phyloP scores from a whole-genome alignment of 2,888 invertebrate species.

The Pantelozetes paolii region DNA sequence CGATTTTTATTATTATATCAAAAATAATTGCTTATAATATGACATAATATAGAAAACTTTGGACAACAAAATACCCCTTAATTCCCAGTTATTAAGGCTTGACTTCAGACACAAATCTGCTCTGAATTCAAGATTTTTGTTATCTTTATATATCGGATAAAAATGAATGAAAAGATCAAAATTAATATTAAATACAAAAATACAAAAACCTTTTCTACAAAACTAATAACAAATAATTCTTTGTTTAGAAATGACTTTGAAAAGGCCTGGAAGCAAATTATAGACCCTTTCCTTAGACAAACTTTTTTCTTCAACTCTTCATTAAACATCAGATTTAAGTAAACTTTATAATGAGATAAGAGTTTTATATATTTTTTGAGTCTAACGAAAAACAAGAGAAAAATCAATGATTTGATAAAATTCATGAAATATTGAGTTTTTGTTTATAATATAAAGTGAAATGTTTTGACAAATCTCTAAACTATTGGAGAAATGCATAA shows the following conservation, averaged over 20 bases:
- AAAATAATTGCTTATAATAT: not conserved
- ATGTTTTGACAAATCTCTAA: not conserved
- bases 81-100: not conserved
- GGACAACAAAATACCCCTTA: not conserved
- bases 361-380: not conserved
- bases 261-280: constrained; percentile 12
- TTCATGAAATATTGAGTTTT: not conserved
- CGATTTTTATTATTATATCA: constrained; percentile 7
- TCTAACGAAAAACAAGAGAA: not conserved
- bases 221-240: too few species aligned
- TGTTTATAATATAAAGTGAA: not conserved
- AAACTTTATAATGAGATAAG: not conserved
- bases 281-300: not conserved
- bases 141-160: too few species aligned
- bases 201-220: too few species aligned
- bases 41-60: too few species aligned
- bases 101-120: not conserved
- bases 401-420: not conserved
- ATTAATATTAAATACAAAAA: too few species aligned
- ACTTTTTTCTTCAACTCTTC: not conserved
- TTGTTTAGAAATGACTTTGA: not conserved
- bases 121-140: not conserved
- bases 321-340: not conserved
- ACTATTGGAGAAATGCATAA: not conserved
- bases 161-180: too few species aligned